Conservation (phyloP, 64 coral and sea anemone genomes). For the Stichodactyla helianthus region DNA sequence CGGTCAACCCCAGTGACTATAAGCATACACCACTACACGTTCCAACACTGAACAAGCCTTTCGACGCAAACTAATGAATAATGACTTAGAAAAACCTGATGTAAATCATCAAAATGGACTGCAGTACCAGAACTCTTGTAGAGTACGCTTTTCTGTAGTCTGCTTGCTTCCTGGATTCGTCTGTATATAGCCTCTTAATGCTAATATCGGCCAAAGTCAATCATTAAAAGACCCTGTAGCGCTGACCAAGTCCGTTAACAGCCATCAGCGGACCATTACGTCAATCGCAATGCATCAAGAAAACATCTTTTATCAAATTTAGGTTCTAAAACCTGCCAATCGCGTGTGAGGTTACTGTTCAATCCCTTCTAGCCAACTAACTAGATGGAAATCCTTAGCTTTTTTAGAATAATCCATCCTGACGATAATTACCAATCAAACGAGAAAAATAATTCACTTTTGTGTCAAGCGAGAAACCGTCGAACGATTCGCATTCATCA, state of each 20-base stretch:
- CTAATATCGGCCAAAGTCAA: background rate
- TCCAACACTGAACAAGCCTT: background rate
- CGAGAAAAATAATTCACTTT: background rate
- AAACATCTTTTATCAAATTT: background rate
- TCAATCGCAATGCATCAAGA: background rate
- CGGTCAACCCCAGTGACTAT: background rate
- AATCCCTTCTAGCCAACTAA: background rate
- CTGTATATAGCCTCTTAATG: background rate
- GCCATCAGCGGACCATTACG: background rate
- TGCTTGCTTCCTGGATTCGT: background rate
- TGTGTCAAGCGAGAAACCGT: background rate
- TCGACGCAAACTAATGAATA: too few relatives aligned
- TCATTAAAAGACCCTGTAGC: background rate
- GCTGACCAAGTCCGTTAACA: background rate
- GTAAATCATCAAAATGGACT: too few relatives aligned
- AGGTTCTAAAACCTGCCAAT: background rate
- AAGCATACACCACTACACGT: background rate
- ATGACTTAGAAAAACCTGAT: too few relatives aligned
- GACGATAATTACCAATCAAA: background rate
- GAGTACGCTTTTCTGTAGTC: background rate
- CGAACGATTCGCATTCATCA: background rate
- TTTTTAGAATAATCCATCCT: background rate
- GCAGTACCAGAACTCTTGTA: too few relatives aligned
- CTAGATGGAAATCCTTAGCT: background rate
- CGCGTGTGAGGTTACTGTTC: background rate